Percentiles rank a stretch among this genome's conserved stretches.
Evolutionary conservation across 2,888 invertebrate genomes (phyloP).

Genomic region (Smittia sp.): DNA sequence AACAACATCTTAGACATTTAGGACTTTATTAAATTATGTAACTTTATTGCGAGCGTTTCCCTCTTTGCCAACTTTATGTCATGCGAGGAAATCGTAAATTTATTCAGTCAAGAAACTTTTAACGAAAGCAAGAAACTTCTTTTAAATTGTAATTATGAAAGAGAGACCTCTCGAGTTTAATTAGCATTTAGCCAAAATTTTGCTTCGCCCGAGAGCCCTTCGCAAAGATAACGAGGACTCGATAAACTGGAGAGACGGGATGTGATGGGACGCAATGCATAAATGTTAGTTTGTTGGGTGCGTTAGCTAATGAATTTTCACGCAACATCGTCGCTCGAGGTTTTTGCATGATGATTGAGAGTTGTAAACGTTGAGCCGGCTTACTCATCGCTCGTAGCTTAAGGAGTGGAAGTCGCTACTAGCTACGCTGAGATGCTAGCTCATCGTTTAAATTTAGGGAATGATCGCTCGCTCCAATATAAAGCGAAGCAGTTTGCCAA

Average conservation of each 20-base stretch:
- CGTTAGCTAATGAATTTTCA: constrained; percentile 1
- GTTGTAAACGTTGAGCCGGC: too few species aligned
- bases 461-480: too few species aligned
- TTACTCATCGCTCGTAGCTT: too few species aligned
- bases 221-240: constrained; percentile 3
- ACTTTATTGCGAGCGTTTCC: background rate
- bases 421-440: too few species aligned
- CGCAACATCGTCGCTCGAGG: constrained; percentile 5
- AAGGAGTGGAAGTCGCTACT: too few species aligned
- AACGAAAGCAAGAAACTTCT: constrained; percentile 4
- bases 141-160: constrained; percentile 24
- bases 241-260: background rate
- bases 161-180: constrained; percentile 6
- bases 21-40: constrained; percentile 23
- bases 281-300: background rate
- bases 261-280: background rate
- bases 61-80: background rate
- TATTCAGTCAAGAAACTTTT: constrained; percentile 19
- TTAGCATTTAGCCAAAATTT: constrained; percentile 17
- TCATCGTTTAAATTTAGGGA: too few species aligned
- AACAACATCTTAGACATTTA: constrained; percentile 1
- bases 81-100: background rate
- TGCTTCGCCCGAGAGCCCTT: background rate
- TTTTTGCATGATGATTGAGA: background rate
- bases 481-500: too few species aligned